These are phyloP conservation scores for Addax nasomaculatus DNA, from an alignment of 2,113 vertebrate genomes.

Conservation along the genomic window DNA sequence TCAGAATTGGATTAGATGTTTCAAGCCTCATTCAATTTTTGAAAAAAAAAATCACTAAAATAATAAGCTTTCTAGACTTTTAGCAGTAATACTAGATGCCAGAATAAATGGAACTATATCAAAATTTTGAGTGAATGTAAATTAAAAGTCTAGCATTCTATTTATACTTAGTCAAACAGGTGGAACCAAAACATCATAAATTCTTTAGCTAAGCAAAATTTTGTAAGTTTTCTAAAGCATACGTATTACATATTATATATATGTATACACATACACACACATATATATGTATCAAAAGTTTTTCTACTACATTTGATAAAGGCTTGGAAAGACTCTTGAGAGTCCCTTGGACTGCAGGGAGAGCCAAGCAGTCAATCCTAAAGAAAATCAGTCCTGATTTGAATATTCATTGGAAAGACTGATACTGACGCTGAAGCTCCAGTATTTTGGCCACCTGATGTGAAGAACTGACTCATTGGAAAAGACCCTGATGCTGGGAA, in stretches of 20 bases:
- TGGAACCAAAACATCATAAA: not conserved
- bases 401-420: not conserved
- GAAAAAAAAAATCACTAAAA: not conserved
- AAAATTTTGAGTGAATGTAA: not conserved
- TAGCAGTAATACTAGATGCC: not conserved
- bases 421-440: not conserved
- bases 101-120: not conserved
- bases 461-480: not conserved
- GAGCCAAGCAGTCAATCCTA: not conserved
- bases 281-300: not conserved
- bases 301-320: not conserved
- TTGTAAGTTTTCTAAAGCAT: not conserved
- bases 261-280: not conserved
- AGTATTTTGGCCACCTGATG: not conserved
- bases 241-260: not conserved
- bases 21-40: not conserved
- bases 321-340: not conserved
- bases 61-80: not conserved
- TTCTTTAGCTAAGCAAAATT: not conserved
- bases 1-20: not conserved
- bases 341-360: not conserved
- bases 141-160: not conserved
- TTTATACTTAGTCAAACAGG: not conserved
- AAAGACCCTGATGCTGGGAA: not conserved
- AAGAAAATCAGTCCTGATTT: not conserved